Evolutionary conservation across 2,113 vertebrate species (phyloP), one percentile per base, ranked within the genome.

Genomic region (Struthio camelus): DNA sequence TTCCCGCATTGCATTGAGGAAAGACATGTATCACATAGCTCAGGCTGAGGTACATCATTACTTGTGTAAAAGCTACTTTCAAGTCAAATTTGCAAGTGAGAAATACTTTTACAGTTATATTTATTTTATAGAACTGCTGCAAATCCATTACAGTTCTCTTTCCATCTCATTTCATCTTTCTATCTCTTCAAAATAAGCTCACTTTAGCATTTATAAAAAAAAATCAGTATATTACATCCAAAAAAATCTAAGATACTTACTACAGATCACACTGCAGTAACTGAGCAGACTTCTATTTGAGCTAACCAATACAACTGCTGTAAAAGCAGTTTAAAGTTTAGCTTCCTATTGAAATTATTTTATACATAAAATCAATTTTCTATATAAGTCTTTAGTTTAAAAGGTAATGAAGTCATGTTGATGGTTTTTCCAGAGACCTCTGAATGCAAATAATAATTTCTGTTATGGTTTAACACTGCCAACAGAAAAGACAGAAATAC

Each of bases 321-420:
- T 32, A 90, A 93, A 19, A 84, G 11, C 10, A 92, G 23, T 78
- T 69, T 83, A 34, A 92, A 72, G 34, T 86, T 64, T 50, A 61
- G 66, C 30, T 93, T 93, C 14, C 32, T 61, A 34, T 11, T 67
- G 50, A 73, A 95, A 93, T 78, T 10, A 83, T 77, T 56, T 42
- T 64, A 62, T 54, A 70, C 23, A 73, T 67, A 93, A 95, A 95
- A 88, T 80, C 36, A 59, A 71, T 86, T 92, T 88, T 78, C 44
- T 61, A 62, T 54, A 5, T 54, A 95, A 87, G 54, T 78, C 59
- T 84, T 46, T 27, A 86, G 19, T 40, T 95, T 62, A 80, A 90
- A 72, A 88, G 19, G 64, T 71, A 93, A 95, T 94, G 72, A 92
- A 92, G 59, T 84, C 27, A 78, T 17, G 50, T 51, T 90, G 69